Base-by-base conservation (phyloP, 2,797 vertebrate genomes). In the Pristis pectinata region DNA sequence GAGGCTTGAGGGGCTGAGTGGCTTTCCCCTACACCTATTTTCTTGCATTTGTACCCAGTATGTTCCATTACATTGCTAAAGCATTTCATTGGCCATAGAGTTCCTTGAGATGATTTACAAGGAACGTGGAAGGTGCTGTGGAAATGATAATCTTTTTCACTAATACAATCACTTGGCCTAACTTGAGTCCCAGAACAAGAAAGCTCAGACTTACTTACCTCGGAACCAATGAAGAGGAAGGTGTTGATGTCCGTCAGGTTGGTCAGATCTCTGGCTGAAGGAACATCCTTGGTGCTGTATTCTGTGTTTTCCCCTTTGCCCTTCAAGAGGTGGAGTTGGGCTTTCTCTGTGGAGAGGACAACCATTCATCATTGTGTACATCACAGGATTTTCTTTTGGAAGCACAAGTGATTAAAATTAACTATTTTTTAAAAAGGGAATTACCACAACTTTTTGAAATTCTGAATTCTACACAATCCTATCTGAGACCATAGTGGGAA, bases 191-290 rank as follows among this genome's bases (percentile, higher is more conserved):
- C 9, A 64, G 10, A 64, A 15, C 61, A 64, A 64, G 15, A 15
- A n/a, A 94, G 72, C 95, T 67, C 1, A 13, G 94, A 82, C 89
- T n/a, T n/a, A 95, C 96, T 97, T 96, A 99, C 99, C 97, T 98
- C 97, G 34, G 98, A 99, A 95, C 98, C 99, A 82, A 97, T 95
- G 56, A 97, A 98, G 95, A 99, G 97, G 94, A 96, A 97, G 0
- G 97, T 98, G 95, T 97, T 98, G 96, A 98, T 96, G 72, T 97
- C 96, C 0, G 98, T 95, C 94, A 98, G 96, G 0, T 95, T 34
- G 87, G 95, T 96, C 76, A 97, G 95, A 2, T 96, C 95, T 96
- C 97, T 97, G 91, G 95, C 95, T 24, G 97, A 96, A 0, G 96
- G 96, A 30, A 89, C n/a, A 34, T 95, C 96, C 95, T 98, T 97